phyloP scores from a whole-genome alignment of 2,113 vertebrate genomes.

The Lycocorax pyrrhopterus region DNA sequence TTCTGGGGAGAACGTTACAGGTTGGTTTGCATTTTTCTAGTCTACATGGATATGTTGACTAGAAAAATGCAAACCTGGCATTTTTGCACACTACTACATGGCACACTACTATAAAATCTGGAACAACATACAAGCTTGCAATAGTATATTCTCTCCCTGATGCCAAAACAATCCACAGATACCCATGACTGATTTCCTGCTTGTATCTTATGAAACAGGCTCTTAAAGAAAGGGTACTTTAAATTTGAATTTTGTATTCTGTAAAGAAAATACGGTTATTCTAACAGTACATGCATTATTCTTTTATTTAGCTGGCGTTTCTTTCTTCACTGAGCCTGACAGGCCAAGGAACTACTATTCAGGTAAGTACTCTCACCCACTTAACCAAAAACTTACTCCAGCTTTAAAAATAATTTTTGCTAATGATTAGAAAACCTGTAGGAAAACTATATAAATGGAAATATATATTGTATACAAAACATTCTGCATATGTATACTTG shows the following conservation, averaged over 20 bases:
- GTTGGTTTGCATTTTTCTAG: neutral
- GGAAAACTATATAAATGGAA: neutral
- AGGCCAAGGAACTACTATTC: constrained; percentile 46
- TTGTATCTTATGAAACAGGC: neutral
- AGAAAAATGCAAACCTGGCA: too few relatives aligned
- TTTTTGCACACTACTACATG: too few relatives aligned
- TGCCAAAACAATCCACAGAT: neutral
- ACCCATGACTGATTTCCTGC: neutral
- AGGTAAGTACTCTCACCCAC: constrained; percentile 50
- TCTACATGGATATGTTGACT: neutral
- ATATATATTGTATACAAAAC: neutral
- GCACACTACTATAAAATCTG: neutral
- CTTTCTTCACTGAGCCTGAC: constrained; percentile 10
- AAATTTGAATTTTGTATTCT: neutral
- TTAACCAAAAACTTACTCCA: neutral
- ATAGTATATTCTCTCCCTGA: neutral
- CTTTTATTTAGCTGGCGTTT: constrained; percentile 60
- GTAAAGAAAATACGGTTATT: neutral
- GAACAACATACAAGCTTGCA: neutral
- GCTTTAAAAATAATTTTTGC: neutral
- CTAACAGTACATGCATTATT: neutral
- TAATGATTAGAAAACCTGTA: neutral
- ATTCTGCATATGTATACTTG: neutral
- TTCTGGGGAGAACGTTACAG: neutral
- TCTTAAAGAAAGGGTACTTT: neutral